phyloP scores from a whole-genome alignment of 2,113 vertebrate species.

The Gambusia holbrooki region DNA sequence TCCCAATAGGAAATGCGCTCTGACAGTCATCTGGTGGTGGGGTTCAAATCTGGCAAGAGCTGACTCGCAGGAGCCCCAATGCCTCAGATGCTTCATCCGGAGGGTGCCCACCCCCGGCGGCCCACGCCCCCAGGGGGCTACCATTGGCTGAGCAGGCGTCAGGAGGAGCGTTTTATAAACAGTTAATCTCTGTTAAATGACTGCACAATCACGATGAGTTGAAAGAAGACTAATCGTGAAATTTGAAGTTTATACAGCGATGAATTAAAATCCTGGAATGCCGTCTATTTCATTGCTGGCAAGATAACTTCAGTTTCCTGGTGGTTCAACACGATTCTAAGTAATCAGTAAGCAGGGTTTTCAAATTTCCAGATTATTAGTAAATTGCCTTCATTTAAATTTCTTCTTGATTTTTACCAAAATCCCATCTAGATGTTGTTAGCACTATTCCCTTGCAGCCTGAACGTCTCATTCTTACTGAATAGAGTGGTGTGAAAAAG shows the following conservation, averaged over 20 bases:
- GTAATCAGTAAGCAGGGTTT: no score
- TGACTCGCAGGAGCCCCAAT: constrained; percentile 59
- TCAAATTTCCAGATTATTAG: not conserved
- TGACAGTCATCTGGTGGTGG: constrained; percentile 71
- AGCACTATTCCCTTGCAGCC: not conserved
- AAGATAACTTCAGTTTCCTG: not conserved
- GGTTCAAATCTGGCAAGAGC: constrained; percentile 58
- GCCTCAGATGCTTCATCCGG: constrained; percentile 42
- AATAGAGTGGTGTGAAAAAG: not conserved
- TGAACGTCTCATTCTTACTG: not conserved
- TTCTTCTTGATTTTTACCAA: not conserved
- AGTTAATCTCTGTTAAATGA: constrained; percentile 43
- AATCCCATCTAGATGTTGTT: no score
- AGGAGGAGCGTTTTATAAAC: constrained; percentile 51
- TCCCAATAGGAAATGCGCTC: constrained; percentile 71
- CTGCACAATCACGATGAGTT: constrained; percentile 24
- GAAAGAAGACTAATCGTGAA: not conserved
- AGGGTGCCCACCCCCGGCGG: constrained; percentile 14
- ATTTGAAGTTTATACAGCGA: not conserved
- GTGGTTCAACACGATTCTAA: not conserved
- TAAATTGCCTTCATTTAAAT: not conserved
- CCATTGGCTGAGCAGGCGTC: constrained; percentile 71
- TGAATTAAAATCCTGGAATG: not conserved
- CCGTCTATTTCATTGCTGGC: not conserved
- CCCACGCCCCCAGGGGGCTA: constrained; percentile 51